A percentile compares a stretch with the other conserved stretches of the same genome.
phyloP scores from a whole-genome alignment of 2,888 invertebrate species.

The Drosophila gaucha region DNA sequence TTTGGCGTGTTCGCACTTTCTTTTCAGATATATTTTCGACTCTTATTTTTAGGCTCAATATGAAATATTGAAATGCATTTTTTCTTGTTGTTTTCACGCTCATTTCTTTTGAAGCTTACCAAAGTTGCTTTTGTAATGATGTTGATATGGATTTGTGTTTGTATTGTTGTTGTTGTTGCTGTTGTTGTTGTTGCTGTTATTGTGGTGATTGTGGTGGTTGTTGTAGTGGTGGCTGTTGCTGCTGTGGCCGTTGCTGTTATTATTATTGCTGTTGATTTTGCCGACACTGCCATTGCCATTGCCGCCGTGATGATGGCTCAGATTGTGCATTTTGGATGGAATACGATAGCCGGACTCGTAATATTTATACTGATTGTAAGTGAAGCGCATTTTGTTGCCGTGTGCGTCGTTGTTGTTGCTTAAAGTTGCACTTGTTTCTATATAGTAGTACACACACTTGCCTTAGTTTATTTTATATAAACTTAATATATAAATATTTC shows the following conservation, averaged over 20 bases:
- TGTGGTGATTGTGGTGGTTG: conserved; percentile 26
- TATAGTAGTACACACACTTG: conserved; percentile 4
- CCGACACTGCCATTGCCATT: conserved; percentile 29
- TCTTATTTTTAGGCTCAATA: too few relatives aligned
- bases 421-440: background rate
- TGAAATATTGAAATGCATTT: too few relatives aligned
- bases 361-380: conserved; percentile 84
- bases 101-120: conserved; percentile 74
- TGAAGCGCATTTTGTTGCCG: conserved; percentile 82
- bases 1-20: too few relatives aligned
- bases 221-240: conserved; percentile 26
- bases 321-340: conserved; percentile 83
- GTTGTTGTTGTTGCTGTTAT: conserved; percentile 31
- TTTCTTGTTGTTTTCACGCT: conserved; percentile 4
- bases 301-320: conserved; percentile 54
- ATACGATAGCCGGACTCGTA: conserved; percentile 83
- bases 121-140: conserved; percentile 83
- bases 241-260: conserved; percentile 26
- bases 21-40: background rate
- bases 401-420: conserved; percentile 3
- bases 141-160: conserved; percentile 68
- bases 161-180: conserved; percentile 41
- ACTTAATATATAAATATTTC: conserved; percentile 17
- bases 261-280: conserved; percentile 47
- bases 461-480: conserved; percentile 8